Evolutionary conservation across 2,797 vertebrate species (phyloP).

Genomic region (Bufotes viridis): DNA sequence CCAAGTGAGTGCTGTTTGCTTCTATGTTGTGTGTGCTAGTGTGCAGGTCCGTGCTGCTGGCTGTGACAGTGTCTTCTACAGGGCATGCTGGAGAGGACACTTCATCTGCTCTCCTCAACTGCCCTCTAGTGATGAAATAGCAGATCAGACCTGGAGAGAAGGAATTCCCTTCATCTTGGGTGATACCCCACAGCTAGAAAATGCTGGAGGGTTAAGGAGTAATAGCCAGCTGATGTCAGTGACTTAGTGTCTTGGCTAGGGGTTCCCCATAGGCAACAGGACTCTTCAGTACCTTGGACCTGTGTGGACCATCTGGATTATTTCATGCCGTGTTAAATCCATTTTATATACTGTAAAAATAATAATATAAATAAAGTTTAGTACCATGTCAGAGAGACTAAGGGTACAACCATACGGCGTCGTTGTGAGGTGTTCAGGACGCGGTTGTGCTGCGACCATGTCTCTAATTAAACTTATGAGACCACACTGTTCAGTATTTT

Average conservation of each 20-base stretch:
- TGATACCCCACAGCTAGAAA: neutral
- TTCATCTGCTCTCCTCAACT: conserved; percentile 23
- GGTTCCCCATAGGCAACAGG: too few relatives aligned
- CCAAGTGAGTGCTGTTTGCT: conserved; percentile 70
- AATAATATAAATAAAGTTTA: too few relatives aligned
- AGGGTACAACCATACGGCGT: too few relatives aligned
- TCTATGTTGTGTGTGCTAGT: neutral
- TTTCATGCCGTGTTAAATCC: neutral
- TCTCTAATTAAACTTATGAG: too few relatives aligned
- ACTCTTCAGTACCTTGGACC: too few relatives aligned
- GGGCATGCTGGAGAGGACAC: neutral
- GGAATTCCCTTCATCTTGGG: conserved; percentile 25
- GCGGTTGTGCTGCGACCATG: too few relatives aligned
- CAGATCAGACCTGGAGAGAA: neutral
- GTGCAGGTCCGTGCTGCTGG: neutral
- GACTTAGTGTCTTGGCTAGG: neutral
- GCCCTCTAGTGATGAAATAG: conserved; percentile 50
- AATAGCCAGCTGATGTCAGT: neutral
- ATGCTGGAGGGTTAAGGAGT: neutral
- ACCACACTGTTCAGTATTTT: too few relatives aligned
- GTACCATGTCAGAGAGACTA: too few relatives aligned
- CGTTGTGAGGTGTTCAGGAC: too few relatives aligned
- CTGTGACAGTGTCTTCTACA: conserved; percentile 36
- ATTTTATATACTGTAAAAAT: neutral
- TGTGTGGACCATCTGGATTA: neutral